phyloP scores from a whole-genome alignment of 1,140 invertebrate genomes.

The Trichogramma pretiosum region DNA sequence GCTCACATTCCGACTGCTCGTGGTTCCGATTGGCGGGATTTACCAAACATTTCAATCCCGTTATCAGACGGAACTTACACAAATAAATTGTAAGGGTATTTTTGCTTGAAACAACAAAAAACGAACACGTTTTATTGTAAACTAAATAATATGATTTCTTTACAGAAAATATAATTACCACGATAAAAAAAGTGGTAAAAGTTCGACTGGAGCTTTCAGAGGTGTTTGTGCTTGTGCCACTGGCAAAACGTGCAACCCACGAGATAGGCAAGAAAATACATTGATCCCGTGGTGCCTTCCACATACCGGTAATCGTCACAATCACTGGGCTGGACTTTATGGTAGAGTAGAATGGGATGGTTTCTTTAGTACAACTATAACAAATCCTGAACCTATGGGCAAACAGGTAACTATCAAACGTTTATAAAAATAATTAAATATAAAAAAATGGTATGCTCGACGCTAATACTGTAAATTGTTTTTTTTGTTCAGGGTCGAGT shows the following conservation, averaged over 20 bases:
- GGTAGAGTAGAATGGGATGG: constrained; percentile 76
- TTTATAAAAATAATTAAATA: background rate
- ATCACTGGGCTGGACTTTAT: constrained; percentile 71
- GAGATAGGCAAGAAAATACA: constrained; percentile 74
- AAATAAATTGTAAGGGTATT: constrained; percentile 51
- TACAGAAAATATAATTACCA: constrained; percentile 59
- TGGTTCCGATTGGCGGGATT: constrained; percentile 80
- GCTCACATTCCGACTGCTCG: constrained; percentile 62
- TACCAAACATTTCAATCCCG: constrained; percentile 68
- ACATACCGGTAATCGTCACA: constrained; percentile 78
- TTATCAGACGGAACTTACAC: constrained; percentile 62
- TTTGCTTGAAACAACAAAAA: too few relatives aligned
- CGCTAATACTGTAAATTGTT: too few relatives aligned
- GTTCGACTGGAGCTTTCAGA: constrained; percentile 50
- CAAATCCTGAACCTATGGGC: constrained; percentile 87
- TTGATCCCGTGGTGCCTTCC: constrained; percentile 86
- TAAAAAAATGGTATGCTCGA: background rate
- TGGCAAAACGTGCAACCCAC: constrained; percentile 57
- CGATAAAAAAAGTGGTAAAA: constrained; percentile 60
- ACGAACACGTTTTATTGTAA: background rate
- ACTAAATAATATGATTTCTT: constrained; percentile 3
- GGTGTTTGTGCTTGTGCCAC: constrained; percentile 74
- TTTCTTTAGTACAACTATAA: constrained; percentile 77
- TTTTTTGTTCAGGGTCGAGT: constrained; percentile 46
- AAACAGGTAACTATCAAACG: constrained; percentile 61